Conservation (phyloP, 2,888 invertebrate genomes). For the Icerya purchasi region DNA sequence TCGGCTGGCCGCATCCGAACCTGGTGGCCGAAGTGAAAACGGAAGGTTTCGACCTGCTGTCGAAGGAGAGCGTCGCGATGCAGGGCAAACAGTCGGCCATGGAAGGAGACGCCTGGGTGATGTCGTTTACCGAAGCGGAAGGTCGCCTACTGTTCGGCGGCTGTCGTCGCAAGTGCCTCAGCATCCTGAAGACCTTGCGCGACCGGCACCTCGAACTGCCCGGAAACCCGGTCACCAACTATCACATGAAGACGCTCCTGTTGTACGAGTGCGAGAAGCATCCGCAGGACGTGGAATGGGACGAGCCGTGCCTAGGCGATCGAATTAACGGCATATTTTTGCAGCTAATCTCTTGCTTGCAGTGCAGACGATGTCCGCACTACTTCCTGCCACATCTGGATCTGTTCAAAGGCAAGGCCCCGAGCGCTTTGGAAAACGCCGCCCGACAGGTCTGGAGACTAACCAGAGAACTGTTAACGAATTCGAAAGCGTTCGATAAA, state of each 20-base stretch:
- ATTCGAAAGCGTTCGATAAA: slow-evolving; percentile 54
- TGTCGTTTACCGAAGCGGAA: slow-evolving; percentile 59
- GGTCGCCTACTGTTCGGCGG: slow-evolving; percentile 52
- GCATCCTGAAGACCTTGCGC: slow-evolving; percentile 53
- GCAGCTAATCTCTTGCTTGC: slow-evolving; percentile 64
- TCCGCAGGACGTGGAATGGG: slow-evolving; percentile 60
- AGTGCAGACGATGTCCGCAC: slow-evolving; percentile 63
- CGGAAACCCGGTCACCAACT: slow-evolving; percentile 52
- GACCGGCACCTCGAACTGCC: slow-evolving; percentile 57
- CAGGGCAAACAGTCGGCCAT: slow-evolving; percentile 51
- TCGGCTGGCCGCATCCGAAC: slow-evolving; percentile 60
- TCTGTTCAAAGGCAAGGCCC: slow-evolving; percentile 57
- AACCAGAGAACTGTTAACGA: slow-evolving; percentile 54
- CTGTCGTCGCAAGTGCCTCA: slow-evolving; percentile 46
- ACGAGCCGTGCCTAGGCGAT: slow-evolving; percentile 54
- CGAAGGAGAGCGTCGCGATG: slow-evolving; percentile 45
- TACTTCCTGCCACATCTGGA: slow-evolving; percentile 66
- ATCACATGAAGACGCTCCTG: slow-evolving; percentile 53
- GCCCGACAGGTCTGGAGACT: slow-evolving; percentile 63
- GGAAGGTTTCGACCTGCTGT: slow-evolving; percentile 62
- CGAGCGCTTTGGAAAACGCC: slow-evolving; percentile 52
- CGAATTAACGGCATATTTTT: slow-evolving; percentile 60
- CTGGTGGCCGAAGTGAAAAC: slow-evolving; percentile 62
- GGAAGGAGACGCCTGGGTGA: slow-evolving; percentile 72
- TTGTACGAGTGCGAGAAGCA: slow-evolving; percentile 76